These are phyloP conservation scores for Zeus faber DNA, from an alignment of 2,113 vertebrate genomes.

Conservation along the genomic window DNA sequence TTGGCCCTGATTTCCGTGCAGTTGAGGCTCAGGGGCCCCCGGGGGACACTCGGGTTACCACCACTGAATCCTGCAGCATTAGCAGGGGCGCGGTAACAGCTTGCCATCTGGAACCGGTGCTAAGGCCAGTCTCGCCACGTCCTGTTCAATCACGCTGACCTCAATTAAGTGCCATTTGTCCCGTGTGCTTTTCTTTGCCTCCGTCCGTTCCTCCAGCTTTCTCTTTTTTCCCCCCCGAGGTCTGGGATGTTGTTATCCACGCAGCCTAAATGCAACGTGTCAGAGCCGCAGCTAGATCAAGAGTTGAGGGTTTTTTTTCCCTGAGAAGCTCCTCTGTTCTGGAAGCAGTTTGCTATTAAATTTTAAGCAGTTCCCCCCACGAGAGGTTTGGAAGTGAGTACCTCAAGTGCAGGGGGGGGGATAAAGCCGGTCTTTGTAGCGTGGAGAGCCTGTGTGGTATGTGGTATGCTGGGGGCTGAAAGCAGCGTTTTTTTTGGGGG, in stretches of 20 bases:
- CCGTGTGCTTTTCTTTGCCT: slow-evolving; percentile 56
- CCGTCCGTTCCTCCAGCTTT: slow-evolving; percentile 42
- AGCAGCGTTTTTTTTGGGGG: slow-evolving; percentile 34
- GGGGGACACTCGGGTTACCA: slow-evolving; percentile 82
- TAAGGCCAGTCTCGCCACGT: slow-evolving; percentile 55
- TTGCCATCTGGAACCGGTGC: slow-evolving; percentile 79
- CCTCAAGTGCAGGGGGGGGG: slow-evolving; percentile 41
- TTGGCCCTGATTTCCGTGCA: slow-evolving; percentile 71
- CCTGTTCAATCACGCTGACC: slow-evolving; percentile 65
- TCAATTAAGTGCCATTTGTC: slow-evolving; percentile 76
- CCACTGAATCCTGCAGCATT: slow-evolving; percentile 72
- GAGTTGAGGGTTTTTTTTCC: slow-evolving; percentile 23
- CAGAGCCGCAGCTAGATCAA: slow-evolving; percentile 23
- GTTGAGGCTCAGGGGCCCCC: slow-evolving; percentile 71
- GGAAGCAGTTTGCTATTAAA: slow-evolving; percentile 44
- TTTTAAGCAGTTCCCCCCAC: slow-evolving; percentile 45
- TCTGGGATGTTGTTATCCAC: slow-evolving; percentile 16
- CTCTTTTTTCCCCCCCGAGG: no score
- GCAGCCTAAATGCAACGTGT: slow-evolving; percentile 20
- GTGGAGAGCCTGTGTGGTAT: no score
- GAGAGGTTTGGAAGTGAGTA: slow-evolving; percentile 52
- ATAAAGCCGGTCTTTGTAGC: slow-evolving; percentile 68
- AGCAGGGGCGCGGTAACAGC: slow-evolving; percentile 75
- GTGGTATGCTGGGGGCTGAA: slow-evolving; percentile 51
- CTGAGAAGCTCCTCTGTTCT: slow-evolving; percentile 12